A percentile compares a stretch with the other conserved stretches of the same genome.
phyloP scores from a whole-genome alignment of 2,113 vertebrate genomes.

The Alces alces region DNA sequence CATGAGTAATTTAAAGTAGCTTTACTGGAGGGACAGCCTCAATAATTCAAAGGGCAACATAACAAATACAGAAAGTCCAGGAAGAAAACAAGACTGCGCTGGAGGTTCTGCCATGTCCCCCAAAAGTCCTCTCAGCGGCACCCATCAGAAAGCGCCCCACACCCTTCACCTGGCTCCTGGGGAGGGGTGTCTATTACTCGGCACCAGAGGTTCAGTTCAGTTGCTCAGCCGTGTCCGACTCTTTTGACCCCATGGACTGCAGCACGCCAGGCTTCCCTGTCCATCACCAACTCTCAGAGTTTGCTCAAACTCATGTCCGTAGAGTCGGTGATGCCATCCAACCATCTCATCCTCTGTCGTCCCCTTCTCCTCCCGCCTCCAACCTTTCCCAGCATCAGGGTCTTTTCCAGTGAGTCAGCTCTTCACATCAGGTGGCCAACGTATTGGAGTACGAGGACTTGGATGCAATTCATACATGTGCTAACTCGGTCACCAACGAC shows the following conservation, averaged over 20 bases:
- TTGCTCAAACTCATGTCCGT: background rate
- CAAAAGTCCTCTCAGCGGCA: background rate
- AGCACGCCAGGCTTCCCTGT: background rate
- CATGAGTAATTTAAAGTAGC: background rate
- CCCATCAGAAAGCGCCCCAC: background rate
- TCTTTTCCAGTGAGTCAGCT: background rate
- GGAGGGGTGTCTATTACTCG: background rate
- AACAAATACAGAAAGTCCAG: background rate
- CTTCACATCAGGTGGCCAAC: background rate
- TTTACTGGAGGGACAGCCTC: background rate
- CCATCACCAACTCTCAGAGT: background rate
- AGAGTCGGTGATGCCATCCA: background rate
- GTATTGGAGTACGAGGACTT: background rate
- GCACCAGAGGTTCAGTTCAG: background rate
- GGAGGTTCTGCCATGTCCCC: background rate
- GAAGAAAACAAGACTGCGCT: background rate
- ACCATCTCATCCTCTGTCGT: background rate
- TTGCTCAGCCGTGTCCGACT: accelerated
- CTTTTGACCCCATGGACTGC: background rate
- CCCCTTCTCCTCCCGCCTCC: background rate
- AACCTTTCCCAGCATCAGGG: background rate
- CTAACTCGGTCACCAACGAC: background rate
- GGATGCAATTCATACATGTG: background rate
- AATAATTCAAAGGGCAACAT: background rate
- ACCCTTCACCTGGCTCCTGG: background rate